Conservation (phyloP, 2,113 vertebrate species). For the Lutjanus erythropterus region DNA sequence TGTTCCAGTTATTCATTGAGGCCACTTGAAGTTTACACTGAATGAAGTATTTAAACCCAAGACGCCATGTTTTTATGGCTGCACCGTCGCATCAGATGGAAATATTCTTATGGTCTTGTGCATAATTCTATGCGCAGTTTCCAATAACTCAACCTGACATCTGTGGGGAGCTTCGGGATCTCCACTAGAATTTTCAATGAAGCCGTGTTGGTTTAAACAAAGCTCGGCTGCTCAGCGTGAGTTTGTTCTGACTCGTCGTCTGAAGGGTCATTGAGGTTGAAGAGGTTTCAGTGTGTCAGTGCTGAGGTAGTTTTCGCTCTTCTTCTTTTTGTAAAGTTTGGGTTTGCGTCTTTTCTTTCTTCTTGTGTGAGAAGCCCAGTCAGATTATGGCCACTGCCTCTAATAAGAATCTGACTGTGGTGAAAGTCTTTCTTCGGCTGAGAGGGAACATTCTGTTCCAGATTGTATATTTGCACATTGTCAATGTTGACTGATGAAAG, state of each 20-base stretch:
- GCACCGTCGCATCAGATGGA: background rate
- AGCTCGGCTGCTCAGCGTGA: no score
- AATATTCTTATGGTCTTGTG: background rate
- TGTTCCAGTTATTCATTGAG: background rate
- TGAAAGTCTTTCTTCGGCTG: conserved; percentile 16
- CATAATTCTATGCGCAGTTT: conserved; percentile 2
- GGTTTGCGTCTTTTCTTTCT: conserved; percentile 2
- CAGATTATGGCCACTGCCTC: background rate
- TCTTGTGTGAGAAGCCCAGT: conserved; percentile 9
- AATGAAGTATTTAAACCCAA: background rate
- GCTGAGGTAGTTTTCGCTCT: background rate
- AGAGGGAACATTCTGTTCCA: conserved; percentile 40
- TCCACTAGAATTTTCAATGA: background rate
- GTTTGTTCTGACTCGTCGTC: background rate
- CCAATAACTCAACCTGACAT: background rate
- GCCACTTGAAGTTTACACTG: background rate
- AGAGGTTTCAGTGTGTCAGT: background rate
- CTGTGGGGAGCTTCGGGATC: background rate
- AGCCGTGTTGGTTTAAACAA: conserved; percentile 7
- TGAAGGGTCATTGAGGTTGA: background rate
- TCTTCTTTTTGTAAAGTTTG: background rate
- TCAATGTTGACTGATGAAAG: conserved; percentile 35
- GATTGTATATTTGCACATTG: conserved; percentile 41
- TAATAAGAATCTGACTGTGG: conserved; percentile 18
- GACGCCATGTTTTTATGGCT: background rate